Conservation (phyloP, 2,113 vertebrate species). For the Epinephelus moara region DNA sequence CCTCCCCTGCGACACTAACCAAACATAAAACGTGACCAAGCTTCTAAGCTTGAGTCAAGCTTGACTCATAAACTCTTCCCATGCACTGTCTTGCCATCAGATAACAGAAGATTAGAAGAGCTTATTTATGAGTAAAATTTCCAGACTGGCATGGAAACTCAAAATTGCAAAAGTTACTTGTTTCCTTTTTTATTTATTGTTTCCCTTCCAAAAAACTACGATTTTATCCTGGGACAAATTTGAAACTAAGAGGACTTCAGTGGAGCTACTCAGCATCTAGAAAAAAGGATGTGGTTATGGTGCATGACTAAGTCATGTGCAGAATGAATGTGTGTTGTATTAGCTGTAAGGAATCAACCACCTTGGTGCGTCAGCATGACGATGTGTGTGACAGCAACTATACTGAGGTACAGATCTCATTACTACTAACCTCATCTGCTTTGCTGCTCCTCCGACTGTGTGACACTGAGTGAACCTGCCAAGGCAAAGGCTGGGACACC, state of each 20-base stretch:
- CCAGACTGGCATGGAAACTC: not conserved
- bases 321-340: not conserved
- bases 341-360: not conserved
- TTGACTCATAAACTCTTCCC: slow-evolving; percentile 36
- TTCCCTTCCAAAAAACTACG: not conserved
- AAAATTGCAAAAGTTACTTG: no score
- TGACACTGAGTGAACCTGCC: slow-evolving; percentile 90
- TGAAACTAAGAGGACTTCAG: not conserved
- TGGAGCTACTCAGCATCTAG: not conserved
- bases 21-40: slow-evolving; percentile 10
- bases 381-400: not conserved
- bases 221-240: not conserved
- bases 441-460: slow-evolving; percentile 87
- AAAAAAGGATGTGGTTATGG: not conserved
- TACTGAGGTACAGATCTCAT: not conserved
- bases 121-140: not conserved
- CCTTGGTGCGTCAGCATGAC: not conserved
- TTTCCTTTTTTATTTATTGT: not conserved
- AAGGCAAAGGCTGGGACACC: slow-evolving; percentile 89
- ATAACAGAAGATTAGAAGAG: slow-evolving; percentile 12
- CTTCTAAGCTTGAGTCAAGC: slow-evolving; percentile 32
- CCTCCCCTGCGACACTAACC: not conserved
- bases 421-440: slow-evolving; percentile 82
- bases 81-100: not conserved
- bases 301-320: not conserved